Evolutionary conservation across 2,113 vertebrate species (phyloP).

Genomic region (Paralichthys olivaceus): DNA sequence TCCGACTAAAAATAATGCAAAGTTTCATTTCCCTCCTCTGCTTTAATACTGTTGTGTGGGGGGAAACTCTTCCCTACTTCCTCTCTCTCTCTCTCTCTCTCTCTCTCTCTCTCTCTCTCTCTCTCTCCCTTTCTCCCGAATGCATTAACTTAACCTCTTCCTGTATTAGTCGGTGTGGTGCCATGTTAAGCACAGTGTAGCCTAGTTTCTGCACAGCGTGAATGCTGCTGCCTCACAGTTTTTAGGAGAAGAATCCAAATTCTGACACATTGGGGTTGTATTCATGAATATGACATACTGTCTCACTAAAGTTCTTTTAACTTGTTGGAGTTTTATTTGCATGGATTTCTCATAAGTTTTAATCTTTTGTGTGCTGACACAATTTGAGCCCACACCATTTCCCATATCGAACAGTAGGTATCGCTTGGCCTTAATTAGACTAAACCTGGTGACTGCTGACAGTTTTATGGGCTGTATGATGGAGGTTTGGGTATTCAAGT

Average conservation of each 20-base stretch:
- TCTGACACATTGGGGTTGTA: slow-evolving; percentile 77
- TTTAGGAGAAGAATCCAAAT: slow-evolving; percentile 62
- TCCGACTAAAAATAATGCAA: slow-evolving; percentile 77
- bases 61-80: too few relatives aligned
- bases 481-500: background rate
- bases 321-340: slow-evolving; percentile 52
- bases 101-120: background rate
- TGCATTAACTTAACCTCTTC: slow-evolving; percentile 67
- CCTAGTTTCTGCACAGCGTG: slow-evolving; percentile 75
- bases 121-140: slow-evolving; percentile 4
- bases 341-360: slow-evolving; percentile 51
- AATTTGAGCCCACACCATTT: background rate
- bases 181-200: slow-evolving; percentile 70
- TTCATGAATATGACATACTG: slow-evolving; percentile 60
- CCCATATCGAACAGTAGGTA: background rate
- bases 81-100: background rate
- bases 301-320: slow-evolving; percentile 33
- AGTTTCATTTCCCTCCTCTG: slow-evolving; percentile 57
- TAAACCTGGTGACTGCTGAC: slow-evolving; percentile 21
- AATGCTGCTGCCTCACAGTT: slow-evolving; percentile 40
- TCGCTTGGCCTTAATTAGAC: slow-evolving; percentile 36
- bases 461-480: slow-evolving; percentile 13
- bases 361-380: slow-evolving; percentile 26
- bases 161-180: slow-evolving; percentile 55
- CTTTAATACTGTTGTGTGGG: slow-evolving; percentile 39